Evolutionary conservation across 2,888 invertebrate genomes (phyloP), one percentile per base, ranked within the genome.

Genomic region (Oscheius sp.): DNA sequence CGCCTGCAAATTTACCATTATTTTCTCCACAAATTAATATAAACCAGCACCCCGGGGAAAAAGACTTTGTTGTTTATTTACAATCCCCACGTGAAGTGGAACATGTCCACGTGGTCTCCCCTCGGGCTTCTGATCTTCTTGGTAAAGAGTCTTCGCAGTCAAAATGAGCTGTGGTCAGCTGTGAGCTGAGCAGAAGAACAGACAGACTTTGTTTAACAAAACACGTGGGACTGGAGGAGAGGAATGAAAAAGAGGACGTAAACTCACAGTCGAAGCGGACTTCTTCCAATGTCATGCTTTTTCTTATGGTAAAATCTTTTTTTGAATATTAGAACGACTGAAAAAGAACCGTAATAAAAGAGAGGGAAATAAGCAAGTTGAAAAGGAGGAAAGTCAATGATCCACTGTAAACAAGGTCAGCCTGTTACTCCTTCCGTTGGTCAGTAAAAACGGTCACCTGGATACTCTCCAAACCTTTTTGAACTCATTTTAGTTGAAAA

Each of bases 221-320:
- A 55, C 55, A 55, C 25, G 21, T 55, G 55, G 13, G 21, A 21
- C 25, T 55, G 21, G 23, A 55, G 25, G 12, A 55, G 23, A 55
- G 18, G 35, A 9, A 9, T 35, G 35, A 9, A 35, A 35, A 35
- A 3, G 35, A 9, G 9, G 35, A 9, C 5, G 9, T 6, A 3
- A 29, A 63, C 63, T 63, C 25, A 63, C 63, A 63, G 25, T 12
- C 21, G 63, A 63, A 45, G 25, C 45, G 21, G 23, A 63, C 63
- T 2, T 63, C 63, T 23, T 45, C 45, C 45, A 45, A 45, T n/a
- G 27, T 21, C 16, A 45, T 46, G 3, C 9, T 35, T 35, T 35
- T 58, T 27, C 16, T 3, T 18, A 21, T 7, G 16, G n/a, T 16
- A n/a, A 29, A n/a, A 29, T 41, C n/a, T 35, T 9, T 9, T 35